Evolutionary conservation across 1,140 invertebrate genomes (phyloP), one percentile per base, ranked within the genome.

Genomic region (Schlechtendalia chinensis): DNA sequence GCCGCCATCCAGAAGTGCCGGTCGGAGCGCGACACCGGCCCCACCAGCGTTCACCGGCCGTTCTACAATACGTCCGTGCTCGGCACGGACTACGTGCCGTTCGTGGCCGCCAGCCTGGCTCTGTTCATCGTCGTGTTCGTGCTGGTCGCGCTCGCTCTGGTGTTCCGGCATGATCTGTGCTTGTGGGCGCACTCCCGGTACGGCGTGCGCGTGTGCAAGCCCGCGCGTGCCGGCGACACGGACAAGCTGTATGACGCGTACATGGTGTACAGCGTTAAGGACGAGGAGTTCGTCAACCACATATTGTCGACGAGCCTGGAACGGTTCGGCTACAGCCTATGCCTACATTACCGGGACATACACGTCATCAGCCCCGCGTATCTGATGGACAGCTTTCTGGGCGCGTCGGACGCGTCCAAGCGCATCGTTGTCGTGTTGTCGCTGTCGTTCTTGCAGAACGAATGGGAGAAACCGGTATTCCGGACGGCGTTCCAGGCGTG

Each of bases 401-500:
- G 96, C 85, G 94, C 94, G 0, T 94, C 96, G 5, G 94, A 96
- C 84, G 93, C 93, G 32, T 96, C 94, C 27, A 91, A 93, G 82
- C 89, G 95, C 83, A 96, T 95, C 24, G 93, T 98, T 63, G 89
- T 98, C 83, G 91, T 98, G 53, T 85, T 98, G 47, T 95, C 94
- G 6, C 94, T 94, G 85, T 95, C 95, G 87, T 98, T 97, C 87
- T 89, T 98, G 32, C 92, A 94, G 86, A 95, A 94, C 86, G 94
- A 97, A 87, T 98, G 96, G 96, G 92, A 93, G 83, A 90, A 94
- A 79, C 95, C 95, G 84, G 96, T 97, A 86, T 96, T 97, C 86
- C 95, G 96, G 86, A 91, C 91, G 63, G 95, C 96, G 1, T 89
- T 97, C 22, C 93, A 94, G 84, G 93, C 96, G 86, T 93, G 94